Evolutionary conservation across 2,797 vertebrate genomes (phyloP).

Genomic region (Poecilia velifera): DNA sequence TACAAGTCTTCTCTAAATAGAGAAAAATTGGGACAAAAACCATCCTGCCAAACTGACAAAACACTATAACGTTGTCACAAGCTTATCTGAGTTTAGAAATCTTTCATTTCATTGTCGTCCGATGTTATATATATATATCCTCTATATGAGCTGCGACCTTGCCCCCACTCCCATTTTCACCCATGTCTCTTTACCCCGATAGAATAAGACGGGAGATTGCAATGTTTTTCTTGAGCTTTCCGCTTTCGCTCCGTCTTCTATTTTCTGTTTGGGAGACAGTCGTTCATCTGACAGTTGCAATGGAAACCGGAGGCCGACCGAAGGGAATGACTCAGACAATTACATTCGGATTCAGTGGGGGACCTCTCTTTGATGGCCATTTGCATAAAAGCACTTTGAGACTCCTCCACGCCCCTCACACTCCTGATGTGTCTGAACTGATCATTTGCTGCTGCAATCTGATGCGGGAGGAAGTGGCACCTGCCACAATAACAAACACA

Average conservation of each 20-base stretch:
- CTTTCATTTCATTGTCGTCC: slow-evolving; percentile 71
- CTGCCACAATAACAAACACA: slow-evolving; percentile 65
- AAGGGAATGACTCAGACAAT: slow-evolving; percentile 26
- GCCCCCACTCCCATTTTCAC: slow-evolving; percentile 42
- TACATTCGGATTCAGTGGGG: slow-evolving; percentile 54
- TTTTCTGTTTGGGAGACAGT: slow-evolving; percentile 43
- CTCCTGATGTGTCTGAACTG: slow-evolving; percentile 65
- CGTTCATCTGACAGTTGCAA: slow-evolving; percentile 52
- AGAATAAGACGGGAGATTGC: slow-evolving; percentile 31
- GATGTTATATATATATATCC: slow-evolving; percentile 39
- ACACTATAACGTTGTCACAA: slow-evolving; percentile 33
- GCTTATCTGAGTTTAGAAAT: slow-evolving; percentile 50
- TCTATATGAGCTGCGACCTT: slow-evolving; percentile 57
- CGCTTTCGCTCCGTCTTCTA: slow-evolving; percentile 41
- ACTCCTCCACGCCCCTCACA: slow-evolving; percentile 46
- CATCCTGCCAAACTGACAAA: slow-evolving; percentile 31
- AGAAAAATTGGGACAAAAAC: slow-evolving; percentile 32
- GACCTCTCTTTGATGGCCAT: slow-evolving; percentile 55
- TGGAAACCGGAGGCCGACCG: slow-evolving; percentile 40
- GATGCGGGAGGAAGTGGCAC: slow-evolving; percentile 60
- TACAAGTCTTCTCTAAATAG: slow-evolving; percentile 17
- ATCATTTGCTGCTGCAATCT: slow-evolving; percentile 60
- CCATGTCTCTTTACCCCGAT: slow-evolving; percentile 50
- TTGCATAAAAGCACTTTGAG: slow-evolving; percentile 76
- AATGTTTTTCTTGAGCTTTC: slow-evolving; percentile 42